phyloP scores from a whole-genome alignment of 2,113 vertebrate genomes.

The Cygnus atratus region DNA sequence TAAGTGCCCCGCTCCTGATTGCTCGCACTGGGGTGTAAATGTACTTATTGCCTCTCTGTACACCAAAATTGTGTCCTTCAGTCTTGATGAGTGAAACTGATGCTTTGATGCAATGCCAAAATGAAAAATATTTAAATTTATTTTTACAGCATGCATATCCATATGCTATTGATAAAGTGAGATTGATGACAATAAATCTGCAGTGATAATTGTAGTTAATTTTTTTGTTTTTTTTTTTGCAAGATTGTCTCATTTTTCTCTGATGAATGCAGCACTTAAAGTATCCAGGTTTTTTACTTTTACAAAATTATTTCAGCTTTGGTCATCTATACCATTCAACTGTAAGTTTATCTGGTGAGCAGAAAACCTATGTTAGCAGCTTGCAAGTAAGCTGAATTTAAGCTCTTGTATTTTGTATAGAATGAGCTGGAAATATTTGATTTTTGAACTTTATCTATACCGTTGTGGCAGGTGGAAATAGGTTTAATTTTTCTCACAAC shows the following conservation, averaged over 20 bases:
- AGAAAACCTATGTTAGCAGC: neutral
- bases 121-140: neutral
- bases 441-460: neutral
- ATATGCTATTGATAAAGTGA: neutral
- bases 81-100: neutral
- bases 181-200: neutral
- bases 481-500: neutral
- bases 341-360: neutral
- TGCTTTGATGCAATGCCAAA: neutral
- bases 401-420: neutral
- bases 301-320: neutral
- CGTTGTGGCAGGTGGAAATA: neutral
- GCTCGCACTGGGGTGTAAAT: neutral
- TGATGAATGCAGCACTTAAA: neutral
- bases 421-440: neutral
- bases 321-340: neutral
- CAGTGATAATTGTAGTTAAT: neutral
- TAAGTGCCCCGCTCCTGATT: neutral
- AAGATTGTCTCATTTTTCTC: neutral
- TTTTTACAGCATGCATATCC: neutral
- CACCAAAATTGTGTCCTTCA: neutral
- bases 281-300: neutral
- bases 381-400: neutral
- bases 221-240: neutral
- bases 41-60: neutral